Conservation (phyloP, 2,797 vertebrate species). For the Myotis myotis region DNA sequence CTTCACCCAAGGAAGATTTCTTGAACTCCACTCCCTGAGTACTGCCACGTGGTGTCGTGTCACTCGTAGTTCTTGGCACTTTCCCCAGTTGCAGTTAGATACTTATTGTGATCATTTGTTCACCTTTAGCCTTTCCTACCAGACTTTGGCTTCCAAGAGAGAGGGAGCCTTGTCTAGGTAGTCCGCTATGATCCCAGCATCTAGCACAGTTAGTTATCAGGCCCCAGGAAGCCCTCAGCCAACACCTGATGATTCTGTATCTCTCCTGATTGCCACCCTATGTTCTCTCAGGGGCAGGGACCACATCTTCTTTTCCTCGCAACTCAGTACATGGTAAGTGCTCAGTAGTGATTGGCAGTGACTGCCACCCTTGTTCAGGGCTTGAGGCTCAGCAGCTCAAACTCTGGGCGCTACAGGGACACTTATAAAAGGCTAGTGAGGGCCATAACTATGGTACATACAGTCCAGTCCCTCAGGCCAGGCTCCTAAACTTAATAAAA, state of each 20-base stretch:
- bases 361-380: background rate
- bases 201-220: background rate
- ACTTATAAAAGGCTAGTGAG: background rate
- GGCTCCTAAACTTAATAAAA: background rate
- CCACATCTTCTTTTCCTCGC: background rate
- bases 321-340: background rate
- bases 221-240: background rate
- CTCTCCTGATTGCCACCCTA: background rate
- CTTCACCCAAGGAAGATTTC: background rate
- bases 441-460: too few species aligned
- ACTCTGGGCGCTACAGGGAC: background rate
- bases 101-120: background rate
- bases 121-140: background rate
- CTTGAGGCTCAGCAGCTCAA: background rate
- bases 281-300: background rate
- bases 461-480: background rate
- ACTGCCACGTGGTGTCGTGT: background rate
- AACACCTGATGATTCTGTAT: background rate
- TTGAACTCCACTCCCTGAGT: background rate
- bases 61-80: background rate
- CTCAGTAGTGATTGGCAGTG: background rate
- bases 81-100: background rate
- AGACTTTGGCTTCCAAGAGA: background rate
- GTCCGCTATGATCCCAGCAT: background rate
- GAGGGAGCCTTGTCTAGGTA: background rate